Evolutionary conservation across 1,140 invertebrate genomes (phyloP).

Genomic region (Catajapyx aquilonaris): DNA sequence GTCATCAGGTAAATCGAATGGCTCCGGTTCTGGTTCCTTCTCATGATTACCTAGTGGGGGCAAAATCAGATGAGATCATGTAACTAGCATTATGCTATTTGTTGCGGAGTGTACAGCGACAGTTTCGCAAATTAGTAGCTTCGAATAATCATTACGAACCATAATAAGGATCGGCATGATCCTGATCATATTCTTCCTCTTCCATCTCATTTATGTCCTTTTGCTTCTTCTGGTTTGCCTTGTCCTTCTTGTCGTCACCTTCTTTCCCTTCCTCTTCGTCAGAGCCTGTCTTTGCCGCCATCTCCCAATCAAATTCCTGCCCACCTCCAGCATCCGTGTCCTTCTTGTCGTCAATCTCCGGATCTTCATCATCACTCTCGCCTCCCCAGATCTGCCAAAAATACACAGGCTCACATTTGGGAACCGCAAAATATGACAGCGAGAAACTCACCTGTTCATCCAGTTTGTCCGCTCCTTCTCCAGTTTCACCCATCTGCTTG

Average conservation of each 20-base stretch:
- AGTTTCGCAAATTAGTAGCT: no score
- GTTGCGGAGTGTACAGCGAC: no score
- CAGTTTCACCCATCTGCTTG: conserved; percentile 89
- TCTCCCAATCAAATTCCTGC: no score
- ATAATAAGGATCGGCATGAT: conserved; percentile 70
- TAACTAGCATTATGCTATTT: no score
- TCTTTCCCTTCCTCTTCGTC: conserved; percentile 18
- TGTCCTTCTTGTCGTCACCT: conserved; percentile 10
- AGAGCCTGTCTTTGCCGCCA: conserved; percentile 13
- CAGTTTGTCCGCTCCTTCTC: conserved; percentile 54
- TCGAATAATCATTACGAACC: no score
- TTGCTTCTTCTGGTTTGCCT: conserved; percentile 22
- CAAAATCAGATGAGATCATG: no score
- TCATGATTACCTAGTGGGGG: conserved; percentile 30
- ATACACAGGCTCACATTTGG: no score
- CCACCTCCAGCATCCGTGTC: conserved; percentile 36
- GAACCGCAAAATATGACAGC: no score
- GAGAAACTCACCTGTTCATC: conserved; percentile 27
- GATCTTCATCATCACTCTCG: conserved; percentile 46
- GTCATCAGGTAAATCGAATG: conserved; percentile 70
- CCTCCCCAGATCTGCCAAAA: conserved; percentile 63
- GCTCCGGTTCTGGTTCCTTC: conserved; percentile 52
- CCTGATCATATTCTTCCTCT: conserved; percentile 55
- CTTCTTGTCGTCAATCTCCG: conserved; percentile 32
- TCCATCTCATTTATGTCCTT: conserved; percentile 56